Evolutionary conservation across 2,113 vertebrate genomes (phyloP), one percentile per base, ranked within the genome.

Genomic region (Seriola quinqueradiata): DNA sequence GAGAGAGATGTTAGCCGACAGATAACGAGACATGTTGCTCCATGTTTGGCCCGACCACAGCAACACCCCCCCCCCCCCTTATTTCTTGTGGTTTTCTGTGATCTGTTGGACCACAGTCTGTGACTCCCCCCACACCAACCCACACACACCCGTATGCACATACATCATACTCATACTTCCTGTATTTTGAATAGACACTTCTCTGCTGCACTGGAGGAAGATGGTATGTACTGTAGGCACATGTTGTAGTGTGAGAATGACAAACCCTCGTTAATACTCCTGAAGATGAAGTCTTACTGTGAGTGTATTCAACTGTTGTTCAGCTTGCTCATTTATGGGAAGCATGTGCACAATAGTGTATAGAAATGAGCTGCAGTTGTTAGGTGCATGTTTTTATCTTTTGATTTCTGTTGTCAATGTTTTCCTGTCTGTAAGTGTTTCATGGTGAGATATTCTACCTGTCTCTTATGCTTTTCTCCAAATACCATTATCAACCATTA

Each of bases 1-100:
- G 57, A 72, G 66, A 71, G 72, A 77, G 67, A 85, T 87, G 83
- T 75, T 58, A 74, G 46, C 75, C 1, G n/a, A 71, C 42, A 83
- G 87, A 92, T 90, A 92, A 91, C 57, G 28, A 82, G 75, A 86
- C 74, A 48, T 75, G 79, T 86, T 78, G 82, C 84, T 91, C 83
- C 91, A 90, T 84, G 83, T 89, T 92, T 88, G 77, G 83, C 69
- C 70, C 32, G 7, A 89, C 86, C 90, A 88, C 83, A 87, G 65
- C 66, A 32, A 13, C 11, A 50, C 71, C 68, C 60, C 34, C 69
- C 61, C 25, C 46, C 61, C 1, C 36, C 21, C 50, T 2, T 2
- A 63, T 87, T 90, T 91, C 75, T 90, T 90, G 89, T 85, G 85
- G 79, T 79, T 93, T 90, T 89, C 85, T 93, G 79, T 92, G 85